These are phyloP conservation scores for Antitype chi DNA, from an alignment of 2,888 invertebrate species.

Conservation along the genomic window DNA sequence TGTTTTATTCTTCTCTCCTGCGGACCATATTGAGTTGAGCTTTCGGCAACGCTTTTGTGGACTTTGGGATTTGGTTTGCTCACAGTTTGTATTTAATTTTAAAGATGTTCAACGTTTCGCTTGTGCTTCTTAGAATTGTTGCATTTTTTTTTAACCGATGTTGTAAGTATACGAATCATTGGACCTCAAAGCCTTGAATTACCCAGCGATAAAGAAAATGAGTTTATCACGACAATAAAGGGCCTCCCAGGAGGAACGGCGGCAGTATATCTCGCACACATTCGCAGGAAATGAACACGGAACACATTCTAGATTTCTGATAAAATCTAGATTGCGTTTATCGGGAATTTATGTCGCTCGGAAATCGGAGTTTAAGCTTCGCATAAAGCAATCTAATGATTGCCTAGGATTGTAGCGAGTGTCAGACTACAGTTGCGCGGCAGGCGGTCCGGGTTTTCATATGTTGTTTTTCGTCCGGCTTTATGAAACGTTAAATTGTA, in stretches of 20 bases:
- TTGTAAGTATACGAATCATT: conserved; percentile 19
- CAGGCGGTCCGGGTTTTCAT: conserved; percentile 40
- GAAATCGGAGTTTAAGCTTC: conserved; percentile 54
- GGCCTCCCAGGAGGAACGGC: conserved; percentile 22
- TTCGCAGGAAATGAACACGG: conserved; percentile 57
- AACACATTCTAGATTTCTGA: conserved; percentile 57
- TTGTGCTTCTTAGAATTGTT: conserved; percentile 1
- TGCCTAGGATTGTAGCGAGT: conserved; percentile 39
- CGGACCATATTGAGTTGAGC: conserved; percentile 22
- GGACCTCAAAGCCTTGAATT: conserved; percentile 46
- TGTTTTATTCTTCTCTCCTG: conserved; percentile 41
- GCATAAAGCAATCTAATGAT: conserved; percentile 51
- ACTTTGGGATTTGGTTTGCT: conserved; percentile 31
- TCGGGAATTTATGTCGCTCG: conserved; percentile 59
- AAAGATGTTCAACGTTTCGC: conserved; percentile 12
- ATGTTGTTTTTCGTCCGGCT: conserved; percentile 19
- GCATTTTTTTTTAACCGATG: conserved; percentile 19
- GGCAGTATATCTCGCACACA: conserved; percentile 46
- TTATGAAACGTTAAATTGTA: conserved; percentile 11
- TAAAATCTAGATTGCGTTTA: conserved; percentile 61
- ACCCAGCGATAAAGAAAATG: conserved; percentile 38
- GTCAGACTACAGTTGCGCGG: conserved; percentile 13
- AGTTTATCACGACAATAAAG: conserved; percentile 42
- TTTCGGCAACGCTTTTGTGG: conserved; percentile 23
- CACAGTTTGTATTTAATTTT: background rate